Evolutionary conservation across 2,888 invertebrate species (phyloP).

Genomic region (Caradrina kadenii): DNA sequence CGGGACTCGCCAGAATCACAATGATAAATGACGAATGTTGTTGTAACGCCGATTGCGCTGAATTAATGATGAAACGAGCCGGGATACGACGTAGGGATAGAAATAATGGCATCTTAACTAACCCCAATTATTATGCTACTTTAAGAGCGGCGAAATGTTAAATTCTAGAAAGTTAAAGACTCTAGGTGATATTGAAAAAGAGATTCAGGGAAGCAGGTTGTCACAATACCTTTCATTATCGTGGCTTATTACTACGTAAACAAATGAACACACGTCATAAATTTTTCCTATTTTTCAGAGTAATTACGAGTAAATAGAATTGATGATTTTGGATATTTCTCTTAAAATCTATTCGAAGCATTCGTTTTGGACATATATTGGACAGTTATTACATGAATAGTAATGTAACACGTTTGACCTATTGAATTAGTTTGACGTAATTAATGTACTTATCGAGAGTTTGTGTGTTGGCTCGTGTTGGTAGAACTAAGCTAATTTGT

Average conservation of each 20-base stretch:
- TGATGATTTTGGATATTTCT: too few species aligned
- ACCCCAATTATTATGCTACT: constrained; percentile 3
- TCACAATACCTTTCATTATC: neutral
- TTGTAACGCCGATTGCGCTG: constrained; percentile 40
- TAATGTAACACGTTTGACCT: neutral
- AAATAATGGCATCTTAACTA: constrained; percentile 22
- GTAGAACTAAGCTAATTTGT: neutral
- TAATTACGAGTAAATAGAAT: too few species aligned
- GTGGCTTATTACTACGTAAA: neutral
- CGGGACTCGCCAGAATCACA: constrained; percentile 2
- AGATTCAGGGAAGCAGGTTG: neutral
- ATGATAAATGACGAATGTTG: constrained; percentile 60
- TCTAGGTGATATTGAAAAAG: neutral
- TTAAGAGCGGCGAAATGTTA: neutral
- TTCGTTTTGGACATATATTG: neutral
- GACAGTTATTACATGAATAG: neutral
- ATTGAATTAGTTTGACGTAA: neutral
- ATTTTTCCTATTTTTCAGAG: neutral
- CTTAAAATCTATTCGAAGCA: neutral
- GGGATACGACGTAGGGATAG: neutral
- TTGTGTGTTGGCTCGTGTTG: too few species aligned
- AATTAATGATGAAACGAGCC: constrained; percentile 42
- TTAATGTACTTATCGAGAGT: neutral
- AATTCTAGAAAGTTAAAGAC: too few species aligned
- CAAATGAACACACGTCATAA: neutral